Conservation (phyloP, 2,113 vertebrate species). For the Riparia riparia region DNA sequence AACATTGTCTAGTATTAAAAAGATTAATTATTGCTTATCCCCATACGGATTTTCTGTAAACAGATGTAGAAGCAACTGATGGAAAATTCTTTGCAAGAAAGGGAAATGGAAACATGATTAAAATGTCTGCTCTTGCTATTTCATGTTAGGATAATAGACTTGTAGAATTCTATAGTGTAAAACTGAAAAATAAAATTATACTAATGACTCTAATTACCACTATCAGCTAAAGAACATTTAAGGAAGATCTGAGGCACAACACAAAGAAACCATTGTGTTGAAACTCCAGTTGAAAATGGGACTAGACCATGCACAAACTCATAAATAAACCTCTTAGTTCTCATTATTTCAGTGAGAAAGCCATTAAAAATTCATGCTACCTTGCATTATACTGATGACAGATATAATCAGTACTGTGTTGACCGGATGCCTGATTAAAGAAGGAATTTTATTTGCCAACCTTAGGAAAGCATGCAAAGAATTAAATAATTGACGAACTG, state of each 20-base stretch:
- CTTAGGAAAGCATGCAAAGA: slow-evolving; percentile 50
- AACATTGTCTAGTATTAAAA: background rate
- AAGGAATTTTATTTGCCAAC: slow-evolving; percentile 47
- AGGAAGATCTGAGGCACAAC: background rate
- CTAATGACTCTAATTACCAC: background rate
- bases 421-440: slow-evolving; percentile 63
- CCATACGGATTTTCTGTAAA: background rate
- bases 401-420: slow-evolving; percentile 56
- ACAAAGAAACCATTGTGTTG: slow-evolving; percentile 17
- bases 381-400: slow-evolving; percentile 58
- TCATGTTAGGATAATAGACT: background rate
- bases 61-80: background rate
- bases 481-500: slow-evolving; percentile 69
- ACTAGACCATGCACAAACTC: background rate
- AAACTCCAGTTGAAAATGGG: background rate
- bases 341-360: slow-evolving; percentile 63
- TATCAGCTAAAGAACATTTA: background rate
- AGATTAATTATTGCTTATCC: background rate
- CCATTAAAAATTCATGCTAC: slow-evolving; percentile 66
- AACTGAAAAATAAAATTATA: background rate
- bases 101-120: background rate
- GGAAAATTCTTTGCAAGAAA: background rate
- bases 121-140: background rate
- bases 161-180: background rate
- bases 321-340: slow-evolving; percentile 50